Evolutionary conservation across 2,888 invertebrate genomes (phyloP), one percentile per base, ranked within the genome.

Genomic region (Xylophagus ater): DNA sequence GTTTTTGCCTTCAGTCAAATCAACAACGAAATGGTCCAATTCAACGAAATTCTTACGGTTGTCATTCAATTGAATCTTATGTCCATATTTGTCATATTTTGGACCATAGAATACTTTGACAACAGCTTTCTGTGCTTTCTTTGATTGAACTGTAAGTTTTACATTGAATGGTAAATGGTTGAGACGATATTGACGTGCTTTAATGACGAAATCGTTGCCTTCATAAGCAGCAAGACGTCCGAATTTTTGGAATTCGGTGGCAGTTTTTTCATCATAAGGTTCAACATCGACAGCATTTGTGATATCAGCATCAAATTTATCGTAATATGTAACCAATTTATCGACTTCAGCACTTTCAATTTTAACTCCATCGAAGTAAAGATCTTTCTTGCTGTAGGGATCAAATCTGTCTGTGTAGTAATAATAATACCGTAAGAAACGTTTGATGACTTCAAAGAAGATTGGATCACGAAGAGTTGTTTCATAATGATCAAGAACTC

Each of bases 61-160:
- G 2, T 57, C 54, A 53, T 74, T 72, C 51, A 79, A 66, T 48
- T 74, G 71, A 4, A 58, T 51, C 18, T 69, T 55, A 28, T 69
- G 69, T 31, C 72, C 72, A 25, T 70, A 54, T 41, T 72, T 58
- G 53, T 81, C 76, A 51, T 70, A 69, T 56, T 81, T 79, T 1
- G 82, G 82, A 54, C 79, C 82, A 47, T 81, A 62, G 69, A 74
- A 82, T 1, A 81, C 63, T 50, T 78, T 74, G 4, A 82, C 73
- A 4, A 78, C 67, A 37, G 72, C 73, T 45, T 73, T 70, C 17
- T 67, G 68, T n/a, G 66, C 58, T 52, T 76, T 73, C 53, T 76
- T 72, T 13, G 77, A 73, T 32, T 60, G 53, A 3, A 78, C 62
- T 34, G 72, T 71, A 31, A 78, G 38, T 19, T 69, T 70, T 41